phyloP scores from a whole-genome alignment of 2,797 vertebrate genomes.

The Xenentodon cancila region DNA sequence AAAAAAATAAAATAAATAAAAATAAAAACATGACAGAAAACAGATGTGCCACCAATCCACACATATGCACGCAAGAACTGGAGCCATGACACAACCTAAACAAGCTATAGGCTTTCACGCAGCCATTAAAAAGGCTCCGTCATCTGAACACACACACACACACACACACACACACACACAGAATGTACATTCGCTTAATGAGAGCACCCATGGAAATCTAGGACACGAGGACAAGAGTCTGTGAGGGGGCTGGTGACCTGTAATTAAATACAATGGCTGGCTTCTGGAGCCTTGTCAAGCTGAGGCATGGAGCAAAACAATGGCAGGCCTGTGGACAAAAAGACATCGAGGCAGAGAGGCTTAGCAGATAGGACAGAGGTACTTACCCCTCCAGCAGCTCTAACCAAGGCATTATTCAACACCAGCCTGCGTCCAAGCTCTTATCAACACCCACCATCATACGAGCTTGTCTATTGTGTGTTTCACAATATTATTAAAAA shows the following conservation, averaged over 20 bases:
- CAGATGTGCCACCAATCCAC: slow-evolving; percentile 38
- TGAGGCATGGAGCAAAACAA: slow-evolving; percentile 73
- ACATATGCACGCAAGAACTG: slow-evolving; percentile 13
- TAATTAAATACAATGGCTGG: slow-evolving; percentile 84
- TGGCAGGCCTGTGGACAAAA: slow-evolving; percentile 72
- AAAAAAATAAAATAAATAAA: background rate
- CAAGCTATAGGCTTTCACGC: slow-evolving; percentile 38
- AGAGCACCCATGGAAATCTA: slow-evolving; percentile 80
- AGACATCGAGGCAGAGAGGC: slow-evolving; percentile 43
- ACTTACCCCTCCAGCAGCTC: slow-evolving; percentile 65
- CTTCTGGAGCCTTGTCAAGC: slow-evolving; percentile 76
- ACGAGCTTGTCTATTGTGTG: slow-evolving; percentile 67
- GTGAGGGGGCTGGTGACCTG: slow-evolving; percentile 74
- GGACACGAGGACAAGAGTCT: slow-evolving; percentile 79
- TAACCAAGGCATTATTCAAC: slow-evolving; percentile 65
- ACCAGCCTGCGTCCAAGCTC: slow-evolving; percentile 47
- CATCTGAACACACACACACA: slow-evolving; percentile 21
- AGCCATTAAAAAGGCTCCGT: slow-evolving; percentile 42
- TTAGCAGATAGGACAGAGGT: slow-evolving; percentile 55
- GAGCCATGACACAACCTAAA: slow-evolving; percentile 26
- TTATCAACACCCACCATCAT: slow-evolving; percentile 60
- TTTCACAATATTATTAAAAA: slow-evolving; percentile 10
- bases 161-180: slow-evolving; percentile 32
- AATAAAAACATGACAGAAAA: slow-evolving; percentile 27
- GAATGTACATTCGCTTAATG: slow-evolving; percentile 67